A percentile compares a stretch with the other conserved stretches of the same genome.
Evolutionary conservation across 2,888 invertebrate genomes (phyloP).

Genomic region (Schizaphis graminum): DNA sequence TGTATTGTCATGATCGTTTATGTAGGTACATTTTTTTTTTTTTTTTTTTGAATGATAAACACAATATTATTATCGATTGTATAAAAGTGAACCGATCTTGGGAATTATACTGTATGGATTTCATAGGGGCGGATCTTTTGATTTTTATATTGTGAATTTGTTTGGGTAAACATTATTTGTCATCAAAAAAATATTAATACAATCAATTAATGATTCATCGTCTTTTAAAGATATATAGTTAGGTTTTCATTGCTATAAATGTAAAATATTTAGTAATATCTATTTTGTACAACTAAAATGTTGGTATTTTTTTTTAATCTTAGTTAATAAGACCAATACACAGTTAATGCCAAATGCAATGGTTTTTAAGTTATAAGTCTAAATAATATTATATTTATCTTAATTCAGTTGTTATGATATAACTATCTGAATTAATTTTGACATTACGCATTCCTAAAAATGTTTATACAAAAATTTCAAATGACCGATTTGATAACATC

Average conservation of each 20-base stretch:
- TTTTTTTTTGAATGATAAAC: neutral
- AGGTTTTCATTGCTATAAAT: neutral
- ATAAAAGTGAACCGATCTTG: neutral
- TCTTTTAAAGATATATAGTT: neutral
- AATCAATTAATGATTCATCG: neutral
- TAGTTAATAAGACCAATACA: neutral
- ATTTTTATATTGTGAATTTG: slow-evolving; percentile 3
- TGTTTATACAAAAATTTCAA: neutral
- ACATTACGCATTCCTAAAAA: neutral
- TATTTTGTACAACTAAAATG: neutral
- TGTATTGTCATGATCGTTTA: neutral
- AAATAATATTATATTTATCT: neutral
- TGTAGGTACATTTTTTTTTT: neutral
- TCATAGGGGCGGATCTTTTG: neutral
- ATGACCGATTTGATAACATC: neutral
- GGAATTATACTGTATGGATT: neutral
- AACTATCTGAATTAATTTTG: neutral
- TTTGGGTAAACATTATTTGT: neutral
- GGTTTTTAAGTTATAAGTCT: neutral
- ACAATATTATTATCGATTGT: neutral
- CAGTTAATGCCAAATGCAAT: neutral
- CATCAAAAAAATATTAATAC: neutral
- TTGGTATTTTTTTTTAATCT: neutral
- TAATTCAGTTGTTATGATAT: neutral
- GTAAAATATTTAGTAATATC: neutral